Percentiles rank a stretch among this genome's conserved stretches.
Conservation (phyloP, 1,140 invertebrate genomes). For the Piezodorus guildinii region DNA sequence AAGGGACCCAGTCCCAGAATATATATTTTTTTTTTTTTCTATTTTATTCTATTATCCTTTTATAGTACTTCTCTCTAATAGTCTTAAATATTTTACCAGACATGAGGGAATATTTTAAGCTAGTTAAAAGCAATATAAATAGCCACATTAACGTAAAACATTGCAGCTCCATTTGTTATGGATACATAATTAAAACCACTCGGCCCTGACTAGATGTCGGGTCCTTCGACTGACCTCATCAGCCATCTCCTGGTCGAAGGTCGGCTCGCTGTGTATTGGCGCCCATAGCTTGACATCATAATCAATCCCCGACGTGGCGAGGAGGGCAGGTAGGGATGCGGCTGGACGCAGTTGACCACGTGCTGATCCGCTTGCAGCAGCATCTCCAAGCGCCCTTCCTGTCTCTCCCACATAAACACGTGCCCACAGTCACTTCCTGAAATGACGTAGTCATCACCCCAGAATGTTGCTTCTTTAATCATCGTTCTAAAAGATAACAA, state of each 20-base stretch:
- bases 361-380: conserved; percentile 71
- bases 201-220: neutral
- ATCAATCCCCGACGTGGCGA: conserved; percentile 82
- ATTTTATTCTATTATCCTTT: no score
- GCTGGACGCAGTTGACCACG: conserved; percentile 78
- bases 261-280: conserved; percentile 45
- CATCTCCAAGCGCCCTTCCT: conserved; percentile 57
- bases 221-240: conserved; percentile 40
- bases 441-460: conserved; percentile 71
- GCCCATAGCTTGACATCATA: conserved; percentile 83
- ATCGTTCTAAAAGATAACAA: conserved; percentile 53
- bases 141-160: no score
- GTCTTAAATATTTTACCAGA: no score
- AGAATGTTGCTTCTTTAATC: conserved; percentile 86
- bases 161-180: no score
- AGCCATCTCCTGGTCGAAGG: conserved; percentile 54
- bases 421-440: conserved; percentile 80
- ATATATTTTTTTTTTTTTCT: no score
- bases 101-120: no score
- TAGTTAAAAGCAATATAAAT: no score
- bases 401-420: conserved; percentile 56
- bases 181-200: neutral
- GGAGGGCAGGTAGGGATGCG: conserved; percentile 69
- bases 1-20: no score
- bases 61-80: no score